phyloP scores from a whole-genome alignment of 64 coral and sea anemone genomes.

The Stichodactyla helianthus region DNA sequence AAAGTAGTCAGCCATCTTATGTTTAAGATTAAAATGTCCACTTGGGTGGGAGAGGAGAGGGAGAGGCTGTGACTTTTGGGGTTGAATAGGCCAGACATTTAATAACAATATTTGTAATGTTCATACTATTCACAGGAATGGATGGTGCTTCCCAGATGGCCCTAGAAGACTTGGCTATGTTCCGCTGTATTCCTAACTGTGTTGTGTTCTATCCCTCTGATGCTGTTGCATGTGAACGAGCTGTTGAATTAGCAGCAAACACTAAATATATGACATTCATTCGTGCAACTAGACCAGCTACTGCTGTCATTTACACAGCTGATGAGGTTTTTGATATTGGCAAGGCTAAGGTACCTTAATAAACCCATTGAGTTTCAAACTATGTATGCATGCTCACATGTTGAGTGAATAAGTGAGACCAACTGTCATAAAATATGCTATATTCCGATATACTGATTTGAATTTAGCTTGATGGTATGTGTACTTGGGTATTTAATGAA shows the following conservation, averaged over 20 bases:
- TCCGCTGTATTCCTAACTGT: conserved; percentile 83
- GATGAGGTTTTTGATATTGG: conserved; percentile 87
- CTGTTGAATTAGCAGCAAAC: conserved; percentile 90
- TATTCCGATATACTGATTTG: no score
- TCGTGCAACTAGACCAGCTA: conserved; percentile 61
- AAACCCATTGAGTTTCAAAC: no score
- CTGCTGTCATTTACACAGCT: conserved; percentile 70
- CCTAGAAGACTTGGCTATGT: conserved; percentile 92
- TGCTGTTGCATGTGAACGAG: conserved; percentile 85
- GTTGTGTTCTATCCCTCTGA: conserved; percentile 96
- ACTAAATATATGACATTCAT: conserved; percentile 78
- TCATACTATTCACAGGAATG: conserved; percentile 53
- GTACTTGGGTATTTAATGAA: no score
- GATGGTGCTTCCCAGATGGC: conserved; percentile 98
- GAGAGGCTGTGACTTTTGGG: no score
- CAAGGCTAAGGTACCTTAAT: conserved; percentile 75
- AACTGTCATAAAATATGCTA: no score
- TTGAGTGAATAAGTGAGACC: no score
- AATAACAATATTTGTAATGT: not conserved
- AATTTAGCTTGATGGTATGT: no score
- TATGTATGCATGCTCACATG: no score
- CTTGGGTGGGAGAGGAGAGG: no score
- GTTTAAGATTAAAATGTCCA: no score
- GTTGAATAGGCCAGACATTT: no score
- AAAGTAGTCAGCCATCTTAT: no score